Evolutionary conservation across 2,113 vertebrate genomes (phyloP), one percentile per base, ranked within the genome.

Genomic region (Bubo blakistoni): DNA sequence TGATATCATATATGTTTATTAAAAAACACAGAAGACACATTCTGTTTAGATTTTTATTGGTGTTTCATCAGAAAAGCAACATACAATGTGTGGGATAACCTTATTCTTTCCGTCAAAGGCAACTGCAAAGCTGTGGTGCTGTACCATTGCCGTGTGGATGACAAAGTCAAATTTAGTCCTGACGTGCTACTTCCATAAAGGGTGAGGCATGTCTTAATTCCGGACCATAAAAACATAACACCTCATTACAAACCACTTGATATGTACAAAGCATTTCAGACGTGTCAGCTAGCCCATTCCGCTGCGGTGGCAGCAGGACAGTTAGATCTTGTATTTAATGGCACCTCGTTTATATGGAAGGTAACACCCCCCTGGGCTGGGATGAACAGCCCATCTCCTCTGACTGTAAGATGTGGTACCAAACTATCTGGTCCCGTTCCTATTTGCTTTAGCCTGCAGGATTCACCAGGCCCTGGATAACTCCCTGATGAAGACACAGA

Each of bases 401-500:
- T 30, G 29, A 16, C 49, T 38, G 54, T n/a, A 20, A 61, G 36
- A 29, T 7, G 6, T 38, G 7, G 51, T 46, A 72, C 36, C 46
- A 20, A 73, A n/a, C 22, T 12, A 13, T 49, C 61, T 20, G 8
- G 18, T 57, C 42, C 51, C 1, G 0, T 32, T 88, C 40, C 20
- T 8, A 17, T 59, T 2, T 65, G 54, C 44, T n/a, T 40, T 44
- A 47, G 16, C 16, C 86, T 57, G 7, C 2, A 25, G 58, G 51
- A 65, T 90, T 79, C 81, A 25, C 10, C 4, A 2, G 6, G 13
- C 25, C 36, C 44, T 42, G 32, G n/a, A 38, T 21, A 76, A 74
- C 6, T 47, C 42, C 38, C 54, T 16, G 7, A 32, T 3, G 14
- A 89, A 27, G n/a, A 16, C 47, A 30, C 0, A 0, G 49, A 54